A percentile compares a stretch with the other conserved stretches of the same genome.
Conservation (phyloP, 2,113 vertebrate genomes). For the Phylloscopus whistleri region DNA sequence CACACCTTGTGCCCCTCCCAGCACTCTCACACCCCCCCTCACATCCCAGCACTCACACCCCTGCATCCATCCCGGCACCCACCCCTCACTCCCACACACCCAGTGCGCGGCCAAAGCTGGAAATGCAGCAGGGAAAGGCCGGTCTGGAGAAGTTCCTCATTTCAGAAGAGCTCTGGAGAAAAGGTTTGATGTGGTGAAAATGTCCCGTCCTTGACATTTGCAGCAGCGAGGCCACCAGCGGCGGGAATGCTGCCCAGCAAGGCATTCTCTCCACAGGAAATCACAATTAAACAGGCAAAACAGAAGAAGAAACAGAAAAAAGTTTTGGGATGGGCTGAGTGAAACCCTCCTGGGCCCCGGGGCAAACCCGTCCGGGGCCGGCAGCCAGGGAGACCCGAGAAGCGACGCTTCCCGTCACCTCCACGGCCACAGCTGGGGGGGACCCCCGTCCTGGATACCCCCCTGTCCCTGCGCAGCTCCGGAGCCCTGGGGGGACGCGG, state of each 20-base stretch:
- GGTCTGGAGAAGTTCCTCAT: neutral
- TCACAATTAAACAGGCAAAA: neutral
- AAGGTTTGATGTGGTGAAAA: neutral
- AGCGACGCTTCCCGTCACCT: neutral
- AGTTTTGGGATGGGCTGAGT: neutral
- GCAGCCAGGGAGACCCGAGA: neutral
- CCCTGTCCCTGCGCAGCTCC: neutral
- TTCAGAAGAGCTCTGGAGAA: neutral
- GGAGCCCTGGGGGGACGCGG: neutral
- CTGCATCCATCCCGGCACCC: neutral
- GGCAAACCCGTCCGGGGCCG: rapidly evolving
- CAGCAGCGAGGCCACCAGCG: neutral
- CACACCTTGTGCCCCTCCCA: too few relatives aligned
- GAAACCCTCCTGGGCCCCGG: neutral
- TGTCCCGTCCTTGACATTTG: neutral
- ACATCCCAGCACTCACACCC: neutral
- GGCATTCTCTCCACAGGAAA: neutral
- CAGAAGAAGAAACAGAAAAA: neutral
- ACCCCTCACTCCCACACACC: neutral
- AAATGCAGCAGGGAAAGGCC: neutral
- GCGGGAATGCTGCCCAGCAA: neutral
- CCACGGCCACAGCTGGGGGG: neutral
- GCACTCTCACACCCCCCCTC: neutral
- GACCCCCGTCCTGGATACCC: rapidly evolving
- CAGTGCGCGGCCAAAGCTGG: neutral